A percentile compares a stretch with the other conserved stretches of the same genome.
Conservation (phyloP, 2,113 vertebrate species). For the Eubucco bourcierii region DNA sequence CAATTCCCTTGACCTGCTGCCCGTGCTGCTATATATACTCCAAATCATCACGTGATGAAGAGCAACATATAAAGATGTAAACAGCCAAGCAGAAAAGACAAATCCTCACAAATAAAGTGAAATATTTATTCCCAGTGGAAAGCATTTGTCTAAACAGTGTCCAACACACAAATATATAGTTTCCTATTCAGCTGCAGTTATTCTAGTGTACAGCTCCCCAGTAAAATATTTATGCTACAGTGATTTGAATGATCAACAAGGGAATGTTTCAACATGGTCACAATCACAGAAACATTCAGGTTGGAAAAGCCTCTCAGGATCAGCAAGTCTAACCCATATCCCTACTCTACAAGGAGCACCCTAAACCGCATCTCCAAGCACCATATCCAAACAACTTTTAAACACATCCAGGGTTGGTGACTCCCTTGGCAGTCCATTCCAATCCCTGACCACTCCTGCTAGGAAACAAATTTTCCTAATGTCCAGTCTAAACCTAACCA, state of each 20-base stretch:
- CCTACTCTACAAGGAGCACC: too few species aligned
- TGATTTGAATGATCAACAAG: not conserved
- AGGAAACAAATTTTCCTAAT: too few species aligned
- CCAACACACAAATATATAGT: constrained; percentile 14
- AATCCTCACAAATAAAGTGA: constrained; percentile 17
- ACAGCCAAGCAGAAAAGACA: not conserved
- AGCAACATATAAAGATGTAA: not conserved
- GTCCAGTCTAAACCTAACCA: too few species aligned
- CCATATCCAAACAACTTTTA: too few species aligned
- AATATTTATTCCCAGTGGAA: constrained; percentile 46
- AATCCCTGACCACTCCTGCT: too few species aligned
- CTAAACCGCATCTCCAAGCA: too few species aligned
- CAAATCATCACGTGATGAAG: not conserved
- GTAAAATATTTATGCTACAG: constrained; percentile 28
- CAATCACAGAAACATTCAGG: too few species aligned
- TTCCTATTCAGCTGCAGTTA: not conserved
- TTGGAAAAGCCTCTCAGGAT: too few species aligned
- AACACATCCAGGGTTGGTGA: too few species aligned
- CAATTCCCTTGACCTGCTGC: not conserved
- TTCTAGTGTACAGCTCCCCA: not conserved
- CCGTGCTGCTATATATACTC: not conserved
- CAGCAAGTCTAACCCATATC: too few species aligned
- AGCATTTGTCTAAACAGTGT: constrained; percentile 23
- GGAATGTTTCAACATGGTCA: not conserved
- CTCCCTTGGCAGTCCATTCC: too few species aligned